Base-by-base conservation (phyloP, 2,113 vertebrate species). In the Lycaon pictus region DNA sequence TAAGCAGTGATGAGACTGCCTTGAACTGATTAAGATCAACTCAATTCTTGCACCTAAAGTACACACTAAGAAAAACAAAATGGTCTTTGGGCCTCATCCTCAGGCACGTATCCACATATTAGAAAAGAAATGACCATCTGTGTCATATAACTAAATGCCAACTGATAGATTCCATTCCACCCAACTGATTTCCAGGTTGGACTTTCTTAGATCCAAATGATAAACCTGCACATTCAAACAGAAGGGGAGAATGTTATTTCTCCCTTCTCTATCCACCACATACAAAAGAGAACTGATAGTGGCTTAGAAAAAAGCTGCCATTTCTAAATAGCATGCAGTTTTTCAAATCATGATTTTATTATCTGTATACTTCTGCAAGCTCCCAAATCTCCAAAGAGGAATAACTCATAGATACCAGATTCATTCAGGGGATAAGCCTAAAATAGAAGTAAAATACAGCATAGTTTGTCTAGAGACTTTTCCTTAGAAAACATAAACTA, bases 401-500 rank as follows among this genome's bases (percentile, higher is more conserved):
- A 35, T 87, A 79, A 89, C 60, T 98, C 69, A 77, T 2, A 94
- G 5, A 90, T 95, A 84, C 92, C 37, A 87, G 48, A 88, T 67
- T 90, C 71, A 65, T 20, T 96, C 74, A 82, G 35, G 15, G 67
- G 74, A 93, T 89, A 65, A 81, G 29, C 84, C 96, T 92, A 88
- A 96, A 93, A 91, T 22, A 93, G 86, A 93, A 96, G 76, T 80
- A 97, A 97, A 96, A 97, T 93, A 77, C 97, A 60, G 53, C 51
- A 95, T 43, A 81, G 93, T 87, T 97, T 88, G 60, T 94, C 92
- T 97, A 72, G 76, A 97, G 79, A 81, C 87, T 96, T 96, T 96
- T 90, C 56, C 51, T 93, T 84, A 60, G 76, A 97, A 98, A 97
- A 97, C 87, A 96, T 77, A 93, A 96, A 96, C 79, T 71, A 90